These are phyloP conservation scores for Cabera pusaria DNA, from an alignment of 2,888 invertebrate species.

Conservation along the genomic window DNA sequence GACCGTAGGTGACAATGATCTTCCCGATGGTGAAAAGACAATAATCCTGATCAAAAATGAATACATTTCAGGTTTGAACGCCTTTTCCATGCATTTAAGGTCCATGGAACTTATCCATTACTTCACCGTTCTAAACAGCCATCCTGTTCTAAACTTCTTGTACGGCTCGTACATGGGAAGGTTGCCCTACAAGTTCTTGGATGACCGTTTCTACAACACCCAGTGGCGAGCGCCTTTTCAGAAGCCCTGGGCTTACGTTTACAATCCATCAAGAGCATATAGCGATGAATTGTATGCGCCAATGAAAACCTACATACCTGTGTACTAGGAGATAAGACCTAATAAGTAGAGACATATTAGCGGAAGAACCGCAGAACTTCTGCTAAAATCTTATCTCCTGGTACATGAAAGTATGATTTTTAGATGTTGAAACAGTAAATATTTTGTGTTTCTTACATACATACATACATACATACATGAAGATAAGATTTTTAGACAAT, in stretches of 20 bases:
- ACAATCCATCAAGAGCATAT: too few relatives aligned
- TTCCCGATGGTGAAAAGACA: background rate
- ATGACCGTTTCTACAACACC: background rate
- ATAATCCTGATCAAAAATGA: background rate
- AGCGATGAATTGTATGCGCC: too few relatives aligned
- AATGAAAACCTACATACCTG: too few relatives aligned
- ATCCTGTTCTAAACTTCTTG: constrained; percentile 38
- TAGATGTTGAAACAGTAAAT: too few relatives aligned
- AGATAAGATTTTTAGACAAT: too few relatives aligned
- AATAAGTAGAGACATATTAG: too few relatives aligned
- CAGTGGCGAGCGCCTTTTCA: background rate
- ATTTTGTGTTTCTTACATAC: too few relatives aligned
- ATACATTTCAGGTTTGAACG: background rate
- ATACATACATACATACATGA: too few relatives aligned
- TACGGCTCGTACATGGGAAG: constrained; percentile 31
- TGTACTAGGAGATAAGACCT: too few relatives aligned
- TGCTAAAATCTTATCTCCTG: too few relatives aligned
- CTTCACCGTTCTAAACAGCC: constrained; percentile 35
- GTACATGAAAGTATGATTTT: too few relatives aligned
- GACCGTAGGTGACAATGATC: background rate
- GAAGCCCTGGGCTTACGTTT: constrained; percentile 2
- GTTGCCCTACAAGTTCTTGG: background rate
- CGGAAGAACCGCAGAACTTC: too few relatives aligned
- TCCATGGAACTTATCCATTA: constrained; percentile 33
- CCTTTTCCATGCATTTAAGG: constrained; percentile 39